Evolutionary conservation across 2,113 vertebrate species (phyloP), one percentile per base, ranked within the genome.

Genomic region (Clarias batrachus): DNA sequence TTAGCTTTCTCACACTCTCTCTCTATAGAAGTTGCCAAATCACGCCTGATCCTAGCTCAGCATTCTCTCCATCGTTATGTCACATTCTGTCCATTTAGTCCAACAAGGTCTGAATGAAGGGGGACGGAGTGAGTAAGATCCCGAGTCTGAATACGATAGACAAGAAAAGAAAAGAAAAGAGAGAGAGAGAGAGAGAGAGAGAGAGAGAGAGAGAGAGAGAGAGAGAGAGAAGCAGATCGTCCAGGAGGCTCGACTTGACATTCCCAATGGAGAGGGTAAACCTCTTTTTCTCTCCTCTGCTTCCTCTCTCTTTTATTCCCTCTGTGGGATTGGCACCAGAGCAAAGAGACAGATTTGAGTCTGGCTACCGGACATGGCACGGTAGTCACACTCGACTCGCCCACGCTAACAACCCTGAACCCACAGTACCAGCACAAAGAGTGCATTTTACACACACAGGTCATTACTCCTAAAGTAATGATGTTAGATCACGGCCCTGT

Each of bases 61-160:
- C 65, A 17, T 71, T 30, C 52, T 68, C n/a, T 59, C 57, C 16
- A 27, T 82, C 25, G 52, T 65, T 65, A 87, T 37, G n/a, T 82
- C 80, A 74, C 85, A 87, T 37, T n/a, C 21, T 82, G 79, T 87
- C 65, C 71, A 85, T 87, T 89, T 66, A 87, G 25, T 56, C 25
- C 10, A 41, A 12, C 21, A 52, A 68, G 63, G 33, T n/a, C 17
- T 52, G 48, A 68, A 70, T 27, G 52, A 83, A 59, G 79, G 37
- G 4, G 62, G 71, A 76, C 73, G 30, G 79, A 73, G 52, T 59
- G n/a, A 62, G 70, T 56, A 68, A 52, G 78, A 25, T 63, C 12
- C n/a, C 54, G 76, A 48, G 71, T 85, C 62, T 52, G 80, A 88
- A 85, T 82, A 66, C 21, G 62, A 17, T 59, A 52, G 54, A 57